Conservation (phyloP, 1,140 invertebrate genomes). For the Apocrypta bakeri region DNA sequence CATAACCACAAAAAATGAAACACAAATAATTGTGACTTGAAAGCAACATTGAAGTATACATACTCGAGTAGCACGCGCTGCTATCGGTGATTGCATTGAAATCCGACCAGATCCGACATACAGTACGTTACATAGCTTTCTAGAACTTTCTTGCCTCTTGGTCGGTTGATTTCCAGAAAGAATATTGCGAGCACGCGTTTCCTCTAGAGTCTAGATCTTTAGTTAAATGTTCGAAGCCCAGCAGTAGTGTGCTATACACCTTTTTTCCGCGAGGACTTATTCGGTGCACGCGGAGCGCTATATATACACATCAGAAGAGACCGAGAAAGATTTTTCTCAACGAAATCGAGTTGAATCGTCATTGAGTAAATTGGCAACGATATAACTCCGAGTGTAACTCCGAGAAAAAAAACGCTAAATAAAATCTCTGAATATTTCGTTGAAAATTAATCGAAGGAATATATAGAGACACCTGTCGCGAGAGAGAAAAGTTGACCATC, state of each 20-base stretch:
- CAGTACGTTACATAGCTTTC: no score
- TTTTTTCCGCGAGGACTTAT: neutral
- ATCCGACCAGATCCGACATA: no score
- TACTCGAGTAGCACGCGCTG: no score
- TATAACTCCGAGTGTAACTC: no score
- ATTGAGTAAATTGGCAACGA: no score
- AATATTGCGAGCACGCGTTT: neutral
- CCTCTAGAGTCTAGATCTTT: neutral
- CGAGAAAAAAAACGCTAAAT: neutral
- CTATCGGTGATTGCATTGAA: no score
- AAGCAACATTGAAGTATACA: no score
- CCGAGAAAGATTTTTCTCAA: no score
- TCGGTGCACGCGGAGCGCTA: conserved; percentile 1
- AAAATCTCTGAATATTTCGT: neutral
- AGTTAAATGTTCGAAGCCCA: neutral
- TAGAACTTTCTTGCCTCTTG: conserved; percentile 43
- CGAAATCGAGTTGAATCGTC: no score
- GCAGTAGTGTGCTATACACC: neutral
- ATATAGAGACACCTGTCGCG: neutral
- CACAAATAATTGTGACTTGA: no score
- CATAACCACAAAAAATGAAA: no score
- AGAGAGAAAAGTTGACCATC: neutral
- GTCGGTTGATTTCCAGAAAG: conserved; percentile 43
- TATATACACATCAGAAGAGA: neutral
- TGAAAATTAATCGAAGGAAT: neutral